phyloP scores from a whole-genome alignment of 2,797 vertebrate species.

The Sebastes alutus region DNA sequence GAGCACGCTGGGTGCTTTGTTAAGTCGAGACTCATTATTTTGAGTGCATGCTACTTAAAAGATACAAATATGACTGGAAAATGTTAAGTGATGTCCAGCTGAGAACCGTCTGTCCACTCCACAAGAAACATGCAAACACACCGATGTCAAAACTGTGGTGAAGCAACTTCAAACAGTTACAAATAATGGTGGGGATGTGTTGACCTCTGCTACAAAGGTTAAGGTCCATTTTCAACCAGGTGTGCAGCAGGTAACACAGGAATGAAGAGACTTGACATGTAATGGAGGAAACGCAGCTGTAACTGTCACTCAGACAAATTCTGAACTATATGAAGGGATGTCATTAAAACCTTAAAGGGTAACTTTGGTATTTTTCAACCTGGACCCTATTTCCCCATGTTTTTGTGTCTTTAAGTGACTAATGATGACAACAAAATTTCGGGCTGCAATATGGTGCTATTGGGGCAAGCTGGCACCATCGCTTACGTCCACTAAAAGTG shows the following conservation, averaged over 20 bases:
- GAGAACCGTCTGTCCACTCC: not conserved
- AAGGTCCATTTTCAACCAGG: not conserved
- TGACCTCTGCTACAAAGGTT: not conserved
- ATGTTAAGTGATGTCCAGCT: not conserved
- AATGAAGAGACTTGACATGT: not conserved
- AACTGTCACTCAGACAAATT: not conserved
- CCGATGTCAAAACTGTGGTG: not conserved
- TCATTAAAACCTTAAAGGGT: not conserved
- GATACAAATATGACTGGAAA: not conserved
- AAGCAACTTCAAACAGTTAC: not conserved
- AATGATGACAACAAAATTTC: no score
- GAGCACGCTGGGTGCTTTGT: not conserved
- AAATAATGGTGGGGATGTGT: not conserved
- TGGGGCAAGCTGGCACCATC: no score
- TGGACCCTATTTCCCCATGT: no score
- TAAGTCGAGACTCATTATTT: not conserved
- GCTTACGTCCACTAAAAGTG: no score
- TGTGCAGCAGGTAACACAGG: not conserved
- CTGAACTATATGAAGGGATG: not conserved
- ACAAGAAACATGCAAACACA: not conserved
- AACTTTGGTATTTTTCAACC: accelerated
- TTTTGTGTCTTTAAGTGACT: no score
- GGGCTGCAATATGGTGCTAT: no score
- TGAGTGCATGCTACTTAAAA: not conserved
- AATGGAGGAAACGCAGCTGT: not conserved